These are phyloP conservation scores for Troglohyphantes excavatus DNA, from an alignment of 2,888 invertebrate species.

Conservation along the genomic window DNA sequence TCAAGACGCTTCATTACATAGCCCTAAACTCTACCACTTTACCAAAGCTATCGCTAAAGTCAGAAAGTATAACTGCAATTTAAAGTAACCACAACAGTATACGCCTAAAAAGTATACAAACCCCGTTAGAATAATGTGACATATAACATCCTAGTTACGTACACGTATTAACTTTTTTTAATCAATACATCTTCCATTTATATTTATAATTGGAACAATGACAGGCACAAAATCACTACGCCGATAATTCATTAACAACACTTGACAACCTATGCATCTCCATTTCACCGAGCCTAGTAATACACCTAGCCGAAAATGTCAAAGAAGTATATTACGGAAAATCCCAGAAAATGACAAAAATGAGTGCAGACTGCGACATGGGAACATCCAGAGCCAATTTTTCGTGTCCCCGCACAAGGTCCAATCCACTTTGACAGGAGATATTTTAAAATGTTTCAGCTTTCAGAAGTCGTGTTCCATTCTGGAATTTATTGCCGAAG, in stretches of 20 bases:
- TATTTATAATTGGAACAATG: conserved; percentile 2
- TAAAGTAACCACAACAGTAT: too few relatives aligned
- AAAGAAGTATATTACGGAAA: conserved; percentile 44
- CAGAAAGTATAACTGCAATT: too few relatives aligned
- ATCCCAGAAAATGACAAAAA: conserved; percentile 61
- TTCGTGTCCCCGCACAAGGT: conserved; percentile 40
- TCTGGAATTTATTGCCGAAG: conserved; percentile 41
- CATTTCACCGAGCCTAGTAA: neutral
- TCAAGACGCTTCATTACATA: too few relatives aligned
- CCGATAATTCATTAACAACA: neutral
- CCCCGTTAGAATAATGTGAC: too few relatives aligned
- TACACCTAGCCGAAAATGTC: neutral
- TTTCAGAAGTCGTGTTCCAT: conserved; percentile 58
- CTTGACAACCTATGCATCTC: neutral
- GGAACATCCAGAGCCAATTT: conserved; percentile 29
- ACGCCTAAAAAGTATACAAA: too few relatives aligned
- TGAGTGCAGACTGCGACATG: conserved; percentile 48
- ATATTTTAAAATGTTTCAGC: conserved; percentile 65
- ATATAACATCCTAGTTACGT: too few relatives aligned
- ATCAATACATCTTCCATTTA: too few relatives aligned
- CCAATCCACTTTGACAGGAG: conserved; percentile 47
- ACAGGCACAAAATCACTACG: neutral
- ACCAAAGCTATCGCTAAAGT: too few relatives aligned
- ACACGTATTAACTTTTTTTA: too few relatives aligned
- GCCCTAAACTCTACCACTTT: too few relatives aligned